Percentiles rank a stretch among this genome's conserved stretches.
Evolutionary conservation across 2,888 invertebrate genomes (phyloP).

Genomic region (Uloborus plumipes): DNA sequence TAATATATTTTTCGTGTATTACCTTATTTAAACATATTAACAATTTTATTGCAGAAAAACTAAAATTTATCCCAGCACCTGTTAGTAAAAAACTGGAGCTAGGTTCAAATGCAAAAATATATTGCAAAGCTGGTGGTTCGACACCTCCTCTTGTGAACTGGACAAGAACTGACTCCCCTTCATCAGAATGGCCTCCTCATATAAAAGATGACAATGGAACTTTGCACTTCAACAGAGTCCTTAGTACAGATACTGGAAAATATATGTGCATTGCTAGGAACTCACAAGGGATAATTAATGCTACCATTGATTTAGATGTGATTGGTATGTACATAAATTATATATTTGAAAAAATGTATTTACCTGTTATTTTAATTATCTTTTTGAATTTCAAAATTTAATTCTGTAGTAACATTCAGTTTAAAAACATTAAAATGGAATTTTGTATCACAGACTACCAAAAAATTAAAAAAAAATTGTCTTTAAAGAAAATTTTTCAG

Average conservation of each 20-base stretch:
- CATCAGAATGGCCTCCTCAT: constrained; percentile 80
- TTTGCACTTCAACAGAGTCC: constrained; percentile 83
- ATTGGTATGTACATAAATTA: constrained; percentile 76
- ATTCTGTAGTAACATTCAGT: too few relatives aligned
- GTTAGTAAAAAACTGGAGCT: constrained; percentile 87
- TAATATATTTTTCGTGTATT: too few relatives aligned
- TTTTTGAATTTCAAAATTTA: too few relatives aligned
- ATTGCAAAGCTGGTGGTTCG: constrained; percentile 90
- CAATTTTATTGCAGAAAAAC: constrained; percentile 75
- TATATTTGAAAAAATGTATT: too few relatives aligned
- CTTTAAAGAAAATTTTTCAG: too few relatives aligned
- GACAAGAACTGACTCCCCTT: constrained; percentile 75
- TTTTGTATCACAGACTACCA: too few relatives aligned
- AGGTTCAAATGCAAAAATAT: constrained; percentile 84
- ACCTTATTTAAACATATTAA: too few relatives aligned
- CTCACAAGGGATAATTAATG: constrained; percentile 83
- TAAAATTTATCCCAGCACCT: constrained; percentile 88
- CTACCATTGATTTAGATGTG: constrained; percentile 86
- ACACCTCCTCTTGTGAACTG: constrained; percentile 80
- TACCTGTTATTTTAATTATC: too few relatives aligned
- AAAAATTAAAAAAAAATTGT: too few relatives aligned
- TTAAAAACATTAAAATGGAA: too few relatives aligned
- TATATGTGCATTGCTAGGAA: constrained; percentile 89
- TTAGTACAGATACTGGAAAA: constrained; percentile 79
- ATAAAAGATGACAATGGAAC: constrained; percentile 88